A percentile compares a stretch with the other conserved stretches of the same genome.
These are phyloP conservation scores for Acanthurus lineatus DNA, from an alignment of 2,797 vertebrate genomes.

Conservation along the genomic window DNA sequence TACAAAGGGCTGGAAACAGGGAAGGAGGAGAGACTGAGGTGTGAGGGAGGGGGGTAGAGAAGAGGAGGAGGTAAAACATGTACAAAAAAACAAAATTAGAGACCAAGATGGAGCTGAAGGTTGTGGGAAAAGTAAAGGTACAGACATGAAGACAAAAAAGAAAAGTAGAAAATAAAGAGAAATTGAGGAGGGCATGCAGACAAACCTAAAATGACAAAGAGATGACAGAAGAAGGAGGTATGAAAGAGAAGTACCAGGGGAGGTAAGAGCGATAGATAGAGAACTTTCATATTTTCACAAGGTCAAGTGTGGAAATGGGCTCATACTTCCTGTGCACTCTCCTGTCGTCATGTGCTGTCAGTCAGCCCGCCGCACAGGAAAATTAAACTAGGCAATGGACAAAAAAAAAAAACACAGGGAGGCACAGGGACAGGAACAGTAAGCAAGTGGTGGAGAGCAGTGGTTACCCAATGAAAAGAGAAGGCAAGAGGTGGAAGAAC, in stretches of 20 bases:
- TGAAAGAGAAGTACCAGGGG: neutral
- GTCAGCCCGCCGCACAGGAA: constrained; percentile 45
- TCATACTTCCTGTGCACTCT: constrained; percentile 46
- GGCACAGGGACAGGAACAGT: constrained; percentile 26
- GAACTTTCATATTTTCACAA: constrained; percentile 63
- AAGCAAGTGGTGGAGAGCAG: constrained; percentile 30
- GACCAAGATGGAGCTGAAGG: neutral
- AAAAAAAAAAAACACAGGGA: neutral
- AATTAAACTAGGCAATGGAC: constrained; percentile 16
- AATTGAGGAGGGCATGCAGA: neutral
- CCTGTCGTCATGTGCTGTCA: constrained; percentile 45
- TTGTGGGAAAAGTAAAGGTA: neutral
- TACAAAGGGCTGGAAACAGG: neutral
- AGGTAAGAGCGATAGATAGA: constrained; percentile 18
- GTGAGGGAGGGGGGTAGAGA: constrained; percentile 20
- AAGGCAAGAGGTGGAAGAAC: too few species aligned
- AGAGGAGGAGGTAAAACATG: constrained; percentile 5
- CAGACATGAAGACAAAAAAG: neutral
- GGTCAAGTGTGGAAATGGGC: constrained; percentile 70
- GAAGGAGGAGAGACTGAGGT: neutral
- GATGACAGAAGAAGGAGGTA: constrained; percentile 13
- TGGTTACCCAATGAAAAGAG: constrained; percentile 20
- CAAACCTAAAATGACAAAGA: neutral
- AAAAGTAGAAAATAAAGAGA: neutral
- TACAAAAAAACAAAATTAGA: neutral